These are phyloP conservation scores for Syrista parreyssii DNA, from an alignment of 2,888 invertebrate genomes.

Conservation along the genomic window DNA sequence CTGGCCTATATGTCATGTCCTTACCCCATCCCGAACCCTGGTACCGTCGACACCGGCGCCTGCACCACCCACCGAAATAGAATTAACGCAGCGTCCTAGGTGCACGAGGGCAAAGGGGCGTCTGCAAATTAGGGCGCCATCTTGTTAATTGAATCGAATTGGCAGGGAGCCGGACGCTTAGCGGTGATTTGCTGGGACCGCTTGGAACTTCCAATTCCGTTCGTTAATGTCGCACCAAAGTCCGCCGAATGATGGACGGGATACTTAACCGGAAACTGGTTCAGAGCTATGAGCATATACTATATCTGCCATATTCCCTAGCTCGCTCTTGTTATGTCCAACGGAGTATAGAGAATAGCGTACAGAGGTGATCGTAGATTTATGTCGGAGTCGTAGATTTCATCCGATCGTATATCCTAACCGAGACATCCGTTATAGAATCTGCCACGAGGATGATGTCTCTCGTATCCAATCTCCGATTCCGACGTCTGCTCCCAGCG, in stretches of 20 bases:
- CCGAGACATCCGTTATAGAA: too few species aligned
- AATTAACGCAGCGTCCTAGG: conserved; percentile 14
- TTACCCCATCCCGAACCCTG: neutral
- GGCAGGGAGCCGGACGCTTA: conserved; percentile 6
- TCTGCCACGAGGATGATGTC: neutral
- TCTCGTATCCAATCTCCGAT: conserved; percentile 4
- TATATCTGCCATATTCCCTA: too few species aligned
- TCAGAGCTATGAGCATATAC: too few species aligned
- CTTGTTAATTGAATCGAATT: conserved; percentile 36
- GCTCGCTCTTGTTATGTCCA: too few species aligned
- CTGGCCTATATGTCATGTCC: neutral
- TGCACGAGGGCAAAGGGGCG: neutral
- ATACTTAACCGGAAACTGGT: too few species aligned
- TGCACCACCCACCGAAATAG: conserved; percentile 9
- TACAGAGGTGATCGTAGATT: too few species aligned
- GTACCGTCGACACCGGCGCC: neutral
- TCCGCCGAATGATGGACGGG: too few species aligned
- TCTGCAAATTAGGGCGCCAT: conserved; percentile 24
- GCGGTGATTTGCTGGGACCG: conserved; percentile 7
- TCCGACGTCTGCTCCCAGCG: conserved; percentile 7
- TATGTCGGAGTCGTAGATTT: too few species aligned
- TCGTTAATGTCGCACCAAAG: too few species aligned
- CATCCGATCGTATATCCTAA: too few species aligned
- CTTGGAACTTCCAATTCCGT: too few species aligned
- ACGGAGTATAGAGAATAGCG: too few species aligned